A percentile compares a stretch with the other conserved stretches of the same genome.
phyloP scores from a whole-genome alignment of 2,888 invertebrate species.

The Ophonus ardosiacus region DNA sequence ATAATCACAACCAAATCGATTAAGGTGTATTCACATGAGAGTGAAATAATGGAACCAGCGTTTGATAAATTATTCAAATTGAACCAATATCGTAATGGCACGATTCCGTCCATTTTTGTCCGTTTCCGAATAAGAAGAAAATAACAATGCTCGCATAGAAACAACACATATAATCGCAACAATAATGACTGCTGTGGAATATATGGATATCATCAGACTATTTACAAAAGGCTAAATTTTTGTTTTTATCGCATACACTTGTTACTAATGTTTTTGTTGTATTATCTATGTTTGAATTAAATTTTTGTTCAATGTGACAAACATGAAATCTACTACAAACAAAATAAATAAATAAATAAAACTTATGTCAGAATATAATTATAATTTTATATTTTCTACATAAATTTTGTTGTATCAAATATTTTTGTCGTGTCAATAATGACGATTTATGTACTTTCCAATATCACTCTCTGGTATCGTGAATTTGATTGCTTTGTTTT shows the following conservation, averaged over 20 bases:
- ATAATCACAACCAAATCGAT: conserved; percentile 63
- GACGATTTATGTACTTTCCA: too few species aligned
- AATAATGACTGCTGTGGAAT: conserved; percentile 13
- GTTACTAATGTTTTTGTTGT: conserved; percentile 21
- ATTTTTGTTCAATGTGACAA: background rate
- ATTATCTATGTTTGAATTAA: conserved; percentile 11
- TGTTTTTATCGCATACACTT: conserved; percentile 20
- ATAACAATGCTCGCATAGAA: conserved; percentile 29
- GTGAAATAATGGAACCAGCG: conserved; percentile 62
- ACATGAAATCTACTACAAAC: background rate
- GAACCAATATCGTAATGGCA: conserved; percentile 63
- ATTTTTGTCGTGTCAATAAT: too few species aligned
- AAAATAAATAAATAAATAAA: background rate
- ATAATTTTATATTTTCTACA: background rate
- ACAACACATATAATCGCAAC: conserved; percentile 44
- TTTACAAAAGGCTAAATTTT: conserved; percentile 38
- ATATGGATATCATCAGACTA: conserved; percentile 5
- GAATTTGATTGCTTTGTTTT: too few species aligned
- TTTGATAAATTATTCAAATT: conserved; percentile 64
- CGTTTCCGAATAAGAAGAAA: conserved; percentile 48
- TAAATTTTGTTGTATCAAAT: background rate
- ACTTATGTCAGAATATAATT: background rate
- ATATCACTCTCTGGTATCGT: too few species aligned
- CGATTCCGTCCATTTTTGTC: conserved; percentile 60
- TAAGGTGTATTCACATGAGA: conserved; percentile 58